These are phyloP conservation scores for Liodrosophila aerea DNA, from an alignment of 2,888 invertebrate genomes.

Conservation along the genomic window DNA sequence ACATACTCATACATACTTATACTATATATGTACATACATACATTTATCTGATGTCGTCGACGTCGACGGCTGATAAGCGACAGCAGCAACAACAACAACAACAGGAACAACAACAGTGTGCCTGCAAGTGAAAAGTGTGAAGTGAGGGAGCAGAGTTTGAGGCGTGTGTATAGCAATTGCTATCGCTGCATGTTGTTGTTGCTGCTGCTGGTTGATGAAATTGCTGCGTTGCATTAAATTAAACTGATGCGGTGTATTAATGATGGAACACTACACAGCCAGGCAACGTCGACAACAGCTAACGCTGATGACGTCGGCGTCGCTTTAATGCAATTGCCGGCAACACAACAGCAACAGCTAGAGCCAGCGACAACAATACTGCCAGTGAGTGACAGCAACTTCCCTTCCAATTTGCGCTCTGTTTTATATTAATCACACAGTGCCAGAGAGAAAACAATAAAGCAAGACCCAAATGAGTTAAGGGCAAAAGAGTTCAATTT, in stretches of 20 bases:
- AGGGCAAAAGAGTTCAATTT: conserved; percentile 38
- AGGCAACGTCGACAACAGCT: conserved; percentile 18
- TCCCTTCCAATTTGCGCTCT: conserved; percentile 68
- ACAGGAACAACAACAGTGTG: conserved; percentile 29
- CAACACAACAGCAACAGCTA: conserved; percentile 30
- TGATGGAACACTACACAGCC: conserved; percentile 31
- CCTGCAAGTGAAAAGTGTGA: conserved; percentile 21
- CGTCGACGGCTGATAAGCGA: conserved; percentile 57
- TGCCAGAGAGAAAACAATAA: conserved; percentile 17
- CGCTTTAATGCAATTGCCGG: conserved; percentile 62
- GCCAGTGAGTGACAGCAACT: conserved; percentile 72
- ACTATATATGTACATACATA: conserved; percentile 8
- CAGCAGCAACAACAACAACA: conserved; percentile 21
- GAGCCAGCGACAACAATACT: conserved; percentile 8
- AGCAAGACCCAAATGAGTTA: conserved; percentile 32
- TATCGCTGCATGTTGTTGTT: conserved; percentile 47
- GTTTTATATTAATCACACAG: conserved; percentile 67
- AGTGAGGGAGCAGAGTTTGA: conserved; percentile 6
- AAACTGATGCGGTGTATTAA: conserved; percentile 73
- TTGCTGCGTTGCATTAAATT: conserved; percentile 76
- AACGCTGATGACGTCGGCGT: conserved; percentile 26
- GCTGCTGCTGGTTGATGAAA: conserved; percentile 61
- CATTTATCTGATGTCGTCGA: conserved; percentile 35
- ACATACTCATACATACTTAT: too few species aligned
- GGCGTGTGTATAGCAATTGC: conserved; percentile 51